Evolutionary conservation across 1,140 invertebrate species (phyloP).

Genomic region (Lanistes nyassanus): DNA sequence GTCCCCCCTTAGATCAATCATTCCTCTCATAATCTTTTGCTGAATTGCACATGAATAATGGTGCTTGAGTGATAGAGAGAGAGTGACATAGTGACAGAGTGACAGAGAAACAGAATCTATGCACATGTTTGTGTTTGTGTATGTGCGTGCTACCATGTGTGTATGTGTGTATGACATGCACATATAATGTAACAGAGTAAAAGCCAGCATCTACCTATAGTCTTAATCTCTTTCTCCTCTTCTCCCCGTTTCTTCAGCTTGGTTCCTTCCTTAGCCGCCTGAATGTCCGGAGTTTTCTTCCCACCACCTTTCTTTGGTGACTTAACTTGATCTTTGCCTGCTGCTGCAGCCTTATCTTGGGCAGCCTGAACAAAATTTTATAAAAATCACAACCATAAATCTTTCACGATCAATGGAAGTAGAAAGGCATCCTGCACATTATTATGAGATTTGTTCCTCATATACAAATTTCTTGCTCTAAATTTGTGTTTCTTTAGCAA

Average conservation of each 20-base stretch:
- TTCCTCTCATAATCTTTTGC: no score
- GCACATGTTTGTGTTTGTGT: neutral
- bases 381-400: neutral
- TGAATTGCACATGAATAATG: no score
- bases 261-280: slow-evolving; percentile 59
- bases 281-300: slow-evolving; percentile 62
- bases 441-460: neutral
- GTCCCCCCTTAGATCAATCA: no score
- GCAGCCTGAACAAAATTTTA: slow-evolving; percentile 41
- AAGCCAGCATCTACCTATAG: slow-evolving; percentile 56
- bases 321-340: slow-evolving; percentile 54
- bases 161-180: neutral
- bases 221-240: slow-evolving; percentile 62
- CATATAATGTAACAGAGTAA: neutral
- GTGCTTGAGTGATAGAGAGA: no score
- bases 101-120: neutral
- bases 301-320: slow-evolving; percentile 57
- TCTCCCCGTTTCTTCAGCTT: slow-evolving; percentile 66
- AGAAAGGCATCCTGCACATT: neutral
- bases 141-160: neutral
- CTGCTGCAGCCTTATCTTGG: slow-evolving; percentile 45
- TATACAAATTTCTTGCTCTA: neutral
- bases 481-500: neutral
- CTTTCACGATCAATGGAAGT: neutral
- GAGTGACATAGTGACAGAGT: no score